Percentiles rank a stretch among this genome's conserved stretches.
phyloP scores from a whole-genome alignment of 2,888 invertebrate species.

The Sphecodes monilicornis region DNA sequence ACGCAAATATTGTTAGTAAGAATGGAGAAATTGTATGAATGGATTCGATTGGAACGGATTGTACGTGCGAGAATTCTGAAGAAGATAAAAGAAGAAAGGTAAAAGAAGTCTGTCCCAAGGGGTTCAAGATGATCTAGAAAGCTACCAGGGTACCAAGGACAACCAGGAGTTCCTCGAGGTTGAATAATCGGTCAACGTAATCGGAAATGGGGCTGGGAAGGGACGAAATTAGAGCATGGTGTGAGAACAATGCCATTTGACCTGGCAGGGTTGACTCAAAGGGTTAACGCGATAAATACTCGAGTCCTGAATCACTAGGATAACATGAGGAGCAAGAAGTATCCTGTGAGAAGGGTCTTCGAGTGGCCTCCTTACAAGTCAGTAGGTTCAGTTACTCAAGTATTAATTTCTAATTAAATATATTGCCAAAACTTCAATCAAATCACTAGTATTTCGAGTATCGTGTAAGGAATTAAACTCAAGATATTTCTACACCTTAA shows the following conservation, averaged over 20 bases:
- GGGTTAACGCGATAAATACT: constrained; percentile 75
- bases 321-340: constrained; percentile 14
- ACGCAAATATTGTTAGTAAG: too few relatives aligned
- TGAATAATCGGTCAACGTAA: constrained; percentile 11
- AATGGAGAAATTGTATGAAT: too few relatives aligned
- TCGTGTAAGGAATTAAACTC: not conserved
- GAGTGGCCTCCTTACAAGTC: not conserved
- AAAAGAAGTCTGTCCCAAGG: constrained; percentile 68
- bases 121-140: constrained; percentile 74
- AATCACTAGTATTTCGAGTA: not conserved
- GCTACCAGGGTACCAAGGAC: constrained; percentile 70
- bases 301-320: constrained; percentile 57
- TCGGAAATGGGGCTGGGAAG: constrained; percentile 31
- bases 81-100: constrained; percentile 44
- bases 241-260: not conserved
- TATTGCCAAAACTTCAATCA: not conserved
- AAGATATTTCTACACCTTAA: not conserved
- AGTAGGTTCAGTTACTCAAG: not conserved
- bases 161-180: constrained; percentile 43
- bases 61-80: not conserved
- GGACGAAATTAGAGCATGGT: constrained; percentile 30
- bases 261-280: constrained; percentile 50
- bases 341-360: constrained; percentile 1
- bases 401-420: not conserved
- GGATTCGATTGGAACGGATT: not conserved